A percentile compares a stretch with the other conserved stretches of the same genome.
Evolutionary conservation across 2,113 vertebrate species (phyloP).

Genomic region (Podarcis cretensis): DNA sequence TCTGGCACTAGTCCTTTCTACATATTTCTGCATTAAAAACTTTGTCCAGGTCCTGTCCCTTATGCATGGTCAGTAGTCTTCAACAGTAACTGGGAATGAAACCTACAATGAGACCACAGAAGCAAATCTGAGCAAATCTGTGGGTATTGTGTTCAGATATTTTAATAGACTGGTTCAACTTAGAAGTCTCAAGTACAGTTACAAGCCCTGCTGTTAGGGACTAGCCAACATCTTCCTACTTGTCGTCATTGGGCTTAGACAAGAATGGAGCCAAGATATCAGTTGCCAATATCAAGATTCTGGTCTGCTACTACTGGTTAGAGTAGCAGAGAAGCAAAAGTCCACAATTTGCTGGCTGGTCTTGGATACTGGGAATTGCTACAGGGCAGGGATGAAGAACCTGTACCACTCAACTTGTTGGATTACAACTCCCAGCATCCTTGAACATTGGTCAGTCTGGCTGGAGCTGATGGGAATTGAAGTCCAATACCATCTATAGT

Average conservation of each 20-base stretch:
- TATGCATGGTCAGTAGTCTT: background rate
- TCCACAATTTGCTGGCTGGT: background rate
- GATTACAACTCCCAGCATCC: too few relatives aligned
- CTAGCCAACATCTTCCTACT: background rate
- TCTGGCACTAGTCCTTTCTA: background rate
- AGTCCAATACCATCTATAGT: too few relatives aligned
- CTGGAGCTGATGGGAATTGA: too few relatives aligned
- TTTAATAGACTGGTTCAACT: background rate
- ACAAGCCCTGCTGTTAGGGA: rapidly evolving
- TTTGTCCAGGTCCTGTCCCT: background rate
- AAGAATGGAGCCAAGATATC: background rate
- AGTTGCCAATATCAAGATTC: background rate
- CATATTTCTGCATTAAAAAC: background rate
- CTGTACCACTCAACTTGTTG: too few relatives aligned
- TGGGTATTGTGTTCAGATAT: background rate
- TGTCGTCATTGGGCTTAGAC: background rate
- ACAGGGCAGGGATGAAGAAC: background rate
- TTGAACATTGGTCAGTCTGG: too few relatives aligned
- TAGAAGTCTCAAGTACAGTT: background rate
- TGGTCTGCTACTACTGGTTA: background rate
- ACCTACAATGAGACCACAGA: background rate
- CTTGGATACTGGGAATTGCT: constrained; percentile 16
- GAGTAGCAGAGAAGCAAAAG: background rate
- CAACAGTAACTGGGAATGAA: background rate
- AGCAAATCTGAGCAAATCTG: background rate